Evolutionary conservation across 2,113 vertebrate species (phyloP).

Genomic region (Hassar affinis): DNA sequence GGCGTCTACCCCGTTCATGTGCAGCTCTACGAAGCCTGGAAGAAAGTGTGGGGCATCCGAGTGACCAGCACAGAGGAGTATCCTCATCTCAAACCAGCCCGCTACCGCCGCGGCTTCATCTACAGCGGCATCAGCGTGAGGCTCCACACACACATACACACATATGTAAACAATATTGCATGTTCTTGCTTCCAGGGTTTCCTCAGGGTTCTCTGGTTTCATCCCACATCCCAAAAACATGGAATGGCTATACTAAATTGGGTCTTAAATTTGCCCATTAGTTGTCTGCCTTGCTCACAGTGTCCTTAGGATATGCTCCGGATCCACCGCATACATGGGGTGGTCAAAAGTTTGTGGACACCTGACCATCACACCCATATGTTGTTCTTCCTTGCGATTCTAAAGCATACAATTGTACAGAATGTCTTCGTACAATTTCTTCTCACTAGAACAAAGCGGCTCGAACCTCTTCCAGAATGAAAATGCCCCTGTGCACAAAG

Average conservation of each 20-base stretch:
- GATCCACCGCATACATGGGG: not conserved
- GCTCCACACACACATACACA: constrained; percentile 7
- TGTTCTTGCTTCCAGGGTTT: not conserved
- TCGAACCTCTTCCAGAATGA: too few relatives aligned
- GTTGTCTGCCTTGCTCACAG: not conserved
- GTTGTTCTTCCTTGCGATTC: too few relatives aligned
- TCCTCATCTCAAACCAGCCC: constrained; percentile 93
- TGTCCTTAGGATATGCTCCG: not conserved
- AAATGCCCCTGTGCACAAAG: too few relatives aligned
- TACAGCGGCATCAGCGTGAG: constrained; percentile 91
- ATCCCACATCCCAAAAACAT: not conserved
- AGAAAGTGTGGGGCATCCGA: constrained; percentile 92
- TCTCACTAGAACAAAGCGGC: too few relatives aligned
- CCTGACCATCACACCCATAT: too few relatives aligned
- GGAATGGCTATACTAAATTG: not conserved
- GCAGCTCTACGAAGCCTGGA: constrained; percentile 96
- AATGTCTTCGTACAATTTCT: too few relatives aligned
- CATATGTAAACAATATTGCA: constrained; percentile 12
- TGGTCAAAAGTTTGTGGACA: too few relatives aligned
- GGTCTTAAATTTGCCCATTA: not conserved
- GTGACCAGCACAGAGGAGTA: constrained; percentile 98
- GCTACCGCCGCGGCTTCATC: constrained; percentile 90
- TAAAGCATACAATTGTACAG: too few relatives aligned
- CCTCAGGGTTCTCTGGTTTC: not conserved
- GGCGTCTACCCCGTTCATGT: constrained; percentile 93